Evolutionary conservation across 2,797 vertebrate genomes (phyloP).

Genomic region (Pseudocheirus occidentalis): DNA sequence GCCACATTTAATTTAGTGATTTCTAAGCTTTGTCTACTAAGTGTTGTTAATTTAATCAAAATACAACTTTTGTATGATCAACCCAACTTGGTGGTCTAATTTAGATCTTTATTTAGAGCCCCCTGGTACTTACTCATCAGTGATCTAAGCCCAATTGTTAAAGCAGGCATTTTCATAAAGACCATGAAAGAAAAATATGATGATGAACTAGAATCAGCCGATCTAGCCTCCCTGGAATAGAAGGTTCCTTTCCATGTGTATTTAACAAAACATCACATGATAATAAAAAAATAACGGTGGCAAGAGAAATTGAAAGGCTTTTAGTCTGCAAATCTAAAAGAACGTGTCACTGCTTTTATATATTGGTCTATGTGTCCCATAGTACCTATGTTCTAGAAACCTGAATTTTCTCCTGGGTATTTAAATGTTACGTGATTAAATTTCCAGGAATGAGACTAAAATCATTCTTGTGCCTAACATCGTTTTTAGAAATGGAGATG

Average conservation of each 20-base stretch:
- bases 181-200: conserved; percentile 14
- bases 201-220: background rate
- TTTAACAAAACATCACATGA: conserved; percentile 51
- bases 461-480: conserved; percentile 50
- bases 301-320: conserved; percentile 18
- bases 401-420: conserved; percentile 34
- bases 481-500: conserved; percentile 66
- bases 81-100: conserved; percentile 12
- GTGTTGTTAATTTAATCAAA: conserved; percentile 23
- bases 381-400: background rate
- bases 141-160: background rate
- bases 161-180: conserved; percentile 44
- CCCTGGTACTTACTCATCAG: conserved; percentile 33
- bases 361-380: conserved; percentile 1
- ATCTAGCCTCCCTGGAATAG: background rate
- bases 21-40: background rate
- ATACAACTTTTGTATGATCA: conserved; percentile 11
- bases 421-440: conserved; percentile 65
- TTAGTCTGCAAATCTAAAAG: conserved; percentile 56
- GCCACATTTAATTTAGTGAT: background rate
- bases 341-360: conserved; percentile 52
- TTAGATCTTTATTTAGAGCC: conserved; percentile 42
- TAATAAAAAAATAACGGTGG: background rate
- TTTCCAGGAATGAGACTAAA: conserved; percentile 59
- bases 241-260: background rate